These are phyloP conservation scores for Tetheella fluctuosa DNA, from an alignment of 2,888 invertebrate genomes.

Conservation along the genomic window DNA sequence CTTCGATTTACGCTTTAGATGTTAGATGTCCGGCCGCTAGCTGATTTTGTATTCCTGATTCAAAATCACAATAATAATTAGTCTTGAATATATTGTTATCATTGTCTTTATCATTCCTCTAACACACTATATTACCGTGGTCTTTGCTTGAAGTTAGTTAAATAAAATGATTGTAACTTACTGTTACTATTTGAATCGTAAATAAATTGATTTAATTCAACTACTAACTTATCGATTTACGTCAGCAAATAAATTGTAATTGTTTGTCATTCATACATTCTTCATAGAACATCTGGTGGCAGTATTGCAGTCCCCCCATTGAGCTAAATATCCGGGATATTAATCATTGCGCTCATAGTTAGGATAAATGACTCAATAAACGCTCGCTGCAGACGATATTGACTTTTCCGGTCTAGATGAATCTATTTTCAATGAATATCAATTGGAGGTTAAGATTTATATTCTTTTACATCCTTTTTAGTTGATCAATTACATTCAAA, in stretches of 20 bases:
- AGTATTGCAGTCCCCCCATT: slow-evolving; percentile 56
- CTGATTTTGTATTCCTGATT: not conserved
- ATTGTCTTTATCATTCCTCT: no score
- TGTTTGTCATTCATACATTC: slow-evolving; percentile 14
- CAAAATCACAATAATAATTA: not conserved
- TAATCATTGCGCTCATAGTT: slow-evolving; percentile 75
- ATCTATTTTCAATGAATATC: slow-evolving; percentile 66
- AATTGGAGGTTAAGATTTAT: slow-evolving; percentile 48
- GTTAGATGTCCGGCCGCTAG: slow-evolving; percentile 7
- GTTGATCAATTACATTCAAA: slow-evolving; percentile 13
- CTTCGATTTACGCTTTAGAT: slow-evolving; percentile 11
- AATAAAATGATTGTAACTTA: no score
- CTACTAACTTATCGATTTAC: no score
- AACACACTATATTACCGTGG: no score
- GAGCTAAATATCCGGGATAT: slow-evolving; percentile 75
- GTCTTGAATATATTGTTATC: no score
- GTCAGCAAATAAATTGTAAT: not conserved
- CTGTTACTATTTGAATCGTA: no score
- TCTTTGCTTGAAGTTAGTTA: no score
- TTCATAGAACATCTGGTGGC: slow-evolving; percentile 41
- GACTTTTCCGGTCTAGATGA: slow-evolving; percentile 73
- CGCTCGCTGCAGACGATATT: slow-evolving; percentile 61
- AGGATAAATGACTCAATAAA: slow-evolving; percentile 76
- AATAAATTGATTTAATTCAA: no score
- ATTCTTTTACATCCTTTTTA: slow-evolving; percentile 30